phyloP scores from a whole-genome alignment of 2,113 vertebrate genomes.

The Variabilichromis moorii region DNA sequence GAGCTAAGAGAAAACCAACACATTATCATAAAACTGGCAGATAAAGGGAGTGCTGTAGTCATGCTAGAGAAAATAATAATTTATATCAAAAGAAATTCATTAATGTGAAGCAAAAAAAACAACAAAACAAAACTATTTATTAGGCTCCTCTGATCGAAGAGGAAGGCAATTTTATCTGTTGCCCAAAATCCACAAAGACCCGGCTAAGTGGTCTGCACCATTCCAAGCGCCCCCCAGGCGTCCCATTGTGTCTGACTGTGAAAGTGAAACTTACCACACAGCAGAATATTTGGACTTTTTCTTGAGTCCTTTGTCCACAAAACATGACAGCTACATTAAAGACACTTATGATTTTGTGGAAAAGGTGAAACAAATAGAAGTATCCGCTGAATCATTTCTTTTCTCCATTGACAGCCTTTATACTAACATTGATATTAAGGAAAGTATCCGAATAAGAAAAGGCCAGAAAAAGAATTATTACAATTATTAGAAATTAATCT shows the following conservation, averaged over 20 bases:
- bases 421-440: accelerated
- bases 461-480: not conserved
- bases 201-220: too few species aligned
- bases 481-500: not conserved
- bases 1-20: too few species aligned
- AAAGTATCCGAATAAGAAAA: not conserved
- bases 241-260: not conserved
- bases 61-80: too few species aligned
- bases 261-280: not conserved
- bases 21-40: too few species aligned
- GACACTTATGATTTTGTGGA: accelerated
- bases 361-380: accelerated
- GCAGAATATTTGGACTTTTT: not conserved
- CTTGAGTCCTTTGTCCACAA: not conserved
- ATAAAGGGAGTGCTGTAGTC: too few species aligned
- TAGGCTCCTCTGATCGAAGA: too few species aligned
- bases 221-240: accelerated
- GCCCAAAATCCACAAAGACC: too few species aligned
- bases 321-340: not conserved
- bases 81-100: too few species aligned
- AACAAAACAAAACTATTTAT: too few species aligned
- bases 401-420: not conserved
- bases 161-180: too few species aligned
- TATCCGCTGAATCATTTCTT: not conserved
- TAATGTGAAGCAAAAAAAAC: too few species aligned